A percentile compares a stretch with the other conserved stretches of the same genome.
phyloP scores from a whole-genome alignment of 2,797 vertebrate genomes.

The Lithobates sylvaticus region DNA sequence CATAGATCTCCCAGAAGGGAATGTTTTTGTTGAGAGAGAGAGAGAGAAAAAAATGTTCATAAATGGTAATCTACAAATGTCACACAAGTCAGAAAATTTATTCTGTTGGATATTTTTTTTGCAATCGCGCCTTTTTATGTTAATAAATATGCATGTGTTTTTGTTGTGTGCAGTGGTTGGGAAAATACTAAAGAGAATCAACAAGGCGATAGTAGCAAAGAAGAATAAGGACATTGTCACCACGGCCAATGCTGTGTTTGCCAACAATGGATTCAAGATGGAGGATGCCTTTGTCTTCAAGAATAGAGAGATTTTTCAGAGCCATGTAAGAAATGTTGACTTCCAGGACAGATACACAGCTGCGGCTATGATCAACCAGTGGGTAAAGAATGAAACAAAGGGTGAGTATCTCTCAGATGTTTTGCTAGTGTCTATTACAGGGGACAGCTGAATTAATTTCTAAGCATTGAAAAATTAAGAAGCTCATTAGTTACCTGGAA shows the following conservation, averaged over 20 bases:
- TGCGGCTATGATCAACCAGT: conserved; percentile 85
- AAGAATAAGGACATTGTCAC: conserved; percentile 89
- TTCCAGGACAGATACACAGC: conserved; percentile 81
- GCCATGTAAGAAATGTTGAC: conserved; percentile 81
- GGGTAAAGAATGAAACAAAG: conserved; percentile 91
- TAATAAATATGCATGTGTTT: background rate
- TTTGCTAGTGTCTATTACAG: background rate
- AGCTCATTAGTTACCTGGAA: background rate
- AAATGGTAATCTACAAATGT: no score
- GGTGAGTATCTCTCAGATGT: conserved; percentile 76
- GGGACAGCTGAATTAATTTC: background rate
- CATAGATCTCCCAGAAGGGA: no score
- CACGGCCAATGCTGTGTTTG: conserved; percentile 90
- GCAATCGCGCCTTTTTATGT: background rate
- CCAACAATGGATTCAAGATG: conserved; percentile 82
- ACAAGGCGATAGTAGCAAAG: conserved; percentile 88
- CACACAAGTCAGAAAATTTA: no score
- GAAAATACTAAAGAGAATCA: conserved; percentile 90
- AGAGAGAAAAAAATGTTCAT: no score
- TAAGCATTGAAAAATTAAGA: background rate
- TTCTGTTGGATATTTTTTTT: background rate
- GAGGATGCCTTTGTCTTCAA: conserved; percentile 80
- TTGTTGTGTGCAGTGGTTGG: conserved; percentile 81
- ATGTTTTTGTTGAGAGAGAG: no score
- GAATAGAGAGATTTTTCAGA: conserved; percentile 92